Evolutionary conservation across 2,888 invertebrate genomes (phyloP).

Genomic region (Troides aeacus): DNA sequence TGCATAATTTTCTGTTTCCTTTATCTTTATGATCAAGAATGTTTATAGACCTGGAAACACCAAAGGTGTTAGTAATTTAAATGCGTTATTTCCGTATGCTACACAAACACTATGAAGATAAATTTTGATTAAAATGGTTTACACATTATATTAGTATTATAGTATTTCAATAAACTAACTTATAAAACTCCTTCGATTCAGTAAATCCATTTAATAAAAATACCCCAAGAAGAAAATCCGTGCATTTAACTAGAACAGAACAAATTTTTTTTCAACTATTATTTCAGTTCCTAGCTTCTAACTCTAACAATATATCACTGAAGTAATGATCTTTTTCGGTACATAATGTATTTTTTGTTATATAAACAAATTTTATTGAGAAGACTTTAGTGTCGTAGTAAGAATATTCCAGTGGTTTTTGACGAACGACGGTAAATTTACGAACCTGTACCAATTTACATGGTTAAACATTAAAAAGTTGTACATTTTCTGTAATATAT

Average conservation of each 20-base stretch:
- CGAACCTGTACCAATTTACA: background rate
- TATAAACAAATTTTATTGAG: background rate
- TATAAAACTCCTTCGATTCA: no score
- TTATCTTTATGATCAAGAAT: background rate
- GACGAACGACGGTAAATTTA: background rate
- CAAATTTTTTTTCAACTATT: background rate
- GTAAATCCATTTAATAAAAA: no score
- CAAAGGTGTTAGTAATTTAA: background rate
- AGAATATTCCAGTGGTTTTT: background rate
- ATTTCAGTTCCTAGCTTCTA: background rate
- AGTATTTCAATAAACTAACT: no score
- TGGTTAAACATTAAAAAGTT: no score
- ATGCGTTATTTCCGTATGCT: background rate
- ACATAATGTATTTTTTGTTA: background rate
- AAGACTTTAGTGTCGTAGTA: background rate
- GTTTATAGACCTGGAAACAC: background rate
- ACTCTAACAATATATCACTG: no score
- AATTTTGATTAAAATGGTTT: background rate
- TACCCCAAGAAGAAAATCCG: no score
- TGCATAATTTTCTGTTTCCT: background rate
- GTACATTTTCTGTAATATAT: no score
- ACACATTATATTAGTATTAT: background rate
- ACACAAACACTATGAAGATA: background rate
- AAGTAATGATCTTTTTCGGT: background rate
- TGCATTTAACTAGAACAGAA: no score